Percentiles rank a stretch among this genome's conserved stretches.
Conservation (phyloP, 2,797 vertebrate genomes). For the Acipenser ruthenus region DNA sequence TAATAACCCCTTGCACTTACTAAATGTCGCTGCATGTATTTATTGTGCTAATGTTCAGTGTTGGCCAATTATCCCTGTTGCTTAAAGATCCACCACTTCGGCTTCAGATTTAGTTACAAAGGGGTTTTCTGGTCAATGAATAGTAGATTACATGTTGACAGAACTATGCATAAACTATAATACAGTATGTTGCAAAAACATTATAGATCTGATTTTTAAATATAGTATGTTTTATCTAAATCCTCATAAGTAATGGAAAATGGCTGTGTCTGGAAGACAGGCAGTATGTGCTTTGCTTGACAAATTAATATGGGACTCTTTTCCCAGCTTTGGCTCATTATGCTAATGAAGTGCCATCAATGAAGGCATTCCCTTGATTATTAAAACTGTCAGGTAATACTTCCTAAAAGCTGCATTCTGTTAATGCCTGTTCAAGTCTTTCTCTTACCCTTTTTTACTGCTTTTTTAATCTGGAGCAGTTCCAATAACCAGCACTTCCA, state of each 20-base stretch:
- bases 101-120: not conserved
- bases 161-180: not conserved
- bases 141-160: not conserved
- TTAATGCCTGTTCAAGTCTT: constrained; percentile 40
- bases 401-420: constrained; percentile 53
- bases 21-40: too few relatives aligned
- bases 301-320: constrained; percentile 67
- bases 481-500: constrained; percentile 40
- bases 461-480: constrained; percentile 23
- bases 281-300: constrained; percentile 63
- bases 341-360: constrained; percentile 75
- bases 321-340: constrained; percentile 68
- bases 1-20: too few relatives aligned
- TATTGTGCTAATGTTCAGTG: not conserved
- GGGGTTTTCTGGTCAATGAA: too few relatives aligned
- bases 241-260: constrained; percentile 62
- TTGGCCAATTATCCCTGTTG: not conserved
- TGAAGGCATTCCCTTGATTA: constrained; percentile 70
- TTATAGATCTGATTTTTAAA: not conserved
- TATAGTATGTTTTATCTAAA: constrained; percentile 42
- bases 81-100: not conserved
- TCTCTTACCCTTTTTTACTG: constrained; percentile 39
- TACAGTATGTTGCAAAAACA: not conserved
- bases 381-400: constrained; percentile 62
- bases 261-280: constrained; percentile 56